A percentile compares a stretch with the other conserved stretches of the same genome.
These are phyloP conservation scores for Melanotaenia nigrans DNA, from an alignment of 2,797 vertebrate genomes.

Conservation along the genomic window DNA sequence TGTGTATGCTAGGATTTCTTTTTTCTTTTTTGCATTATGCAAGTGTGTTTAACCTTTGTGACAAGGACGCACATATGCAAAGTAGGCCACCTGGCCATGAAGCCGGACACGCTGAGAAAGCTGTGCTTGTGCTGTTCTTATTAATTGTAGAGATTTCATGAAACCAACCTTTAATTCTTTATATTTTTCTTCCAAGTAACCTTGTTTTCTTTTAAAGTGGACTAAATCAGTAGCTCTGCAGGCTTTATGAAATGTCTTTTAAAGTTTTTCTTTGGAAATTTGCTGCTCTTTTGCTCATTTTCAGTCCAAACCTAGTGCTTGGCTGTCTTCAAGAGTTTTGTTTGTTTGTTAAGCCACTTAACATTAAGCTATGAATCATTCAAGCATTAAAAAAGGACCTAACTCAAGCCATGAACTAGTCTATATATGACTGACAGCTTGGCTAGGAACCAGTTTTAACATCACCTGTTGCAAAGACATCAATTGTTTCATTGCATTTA, in stretches of 20 bases:
- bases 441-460: neutral
- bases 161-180: no score
- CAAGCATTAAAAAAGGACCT: neutral
- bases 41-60: conserved; percentile 58
- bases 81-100: conserved; percentile 70
- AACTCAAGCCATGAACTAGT: neutral
- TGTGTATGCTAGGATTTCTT: neutral
- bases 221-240: neutral
- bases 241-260: neutral
- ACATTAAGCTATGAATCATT: neutral
- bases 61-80: conserved; percentile 62
- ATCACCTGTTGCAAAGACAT: neutral
- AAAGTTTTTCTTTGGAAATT: neutral
- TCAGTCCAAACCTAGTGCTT: no score
- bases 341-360: neutral
- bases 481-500: no score
- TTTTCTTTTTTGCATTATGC: conserved; percentile 20
- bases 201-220: neutral
- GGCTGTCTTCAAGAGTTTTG: no score
- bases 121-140: neutral
- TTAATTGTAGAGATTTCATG: no score
- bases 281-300: neutral
- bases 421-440: neutral
- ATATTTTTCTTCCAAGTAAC: no score
- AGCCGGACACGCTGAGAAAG: conserved; percentile 22